Evolutionary conservation across 2,888 invertebrate genomes (phyloP).

Genomic region (Phyto melanocephala): DNA sequence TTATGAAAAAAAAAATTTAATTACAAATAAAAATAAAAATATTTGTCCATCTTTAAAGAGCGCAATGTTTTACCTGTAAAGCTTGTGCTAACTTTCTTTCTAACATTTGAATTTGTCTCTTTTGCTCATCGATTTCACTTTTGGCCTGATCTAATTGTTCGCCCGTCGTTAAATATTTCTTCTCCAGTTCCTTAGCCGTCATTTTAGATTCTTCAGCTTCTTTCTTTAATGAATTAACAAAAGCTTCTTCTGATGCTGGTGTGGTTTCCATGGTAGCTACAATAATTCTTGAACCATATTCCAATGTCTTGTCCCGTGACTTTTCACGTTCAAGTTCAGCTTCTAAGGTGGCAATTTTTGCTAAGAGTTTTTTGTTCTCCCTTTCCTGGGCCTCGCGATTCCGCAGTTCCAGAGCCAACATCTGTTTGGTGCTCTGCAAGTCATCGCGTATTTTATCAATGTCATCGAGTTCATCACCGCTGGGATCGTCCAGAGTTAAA

Average conservation of each 20-base stretch:
- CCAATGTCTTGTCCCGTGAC: constrained; percentile 74
- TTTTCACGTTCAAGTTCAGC: constrained; percentile 88
- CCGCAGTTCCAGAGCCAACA: constrained; percentile 90
- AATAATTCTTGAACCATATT: constrained; percentile 75
- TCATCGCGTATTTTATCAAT: constrained; percentile 94
- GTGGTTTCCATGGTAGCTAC: constrained; percentile 74
- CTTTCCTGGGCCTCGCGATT: constrained; percentile 91
- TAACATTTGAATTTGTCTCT: constrained; percentile 86
- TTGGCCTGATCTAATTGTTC: constrained; percentile 87
- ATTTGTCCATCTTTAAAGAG: not conserved
- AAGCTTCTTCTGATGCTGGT: constrained; percentile 82
- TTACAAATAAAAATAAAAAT: not conserved
- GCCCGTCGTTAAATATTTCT: constrained; percentile 86
- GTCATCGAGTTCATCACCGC: constrained; percentile 92
- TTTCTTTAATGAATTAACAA: constrained; percentile 84
- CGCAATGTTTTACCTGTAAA: constrained; percentile 80
- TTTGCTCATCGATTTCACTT: constrained; percentile 88
- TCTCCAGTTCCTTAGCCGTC: constrained; percentile 88
- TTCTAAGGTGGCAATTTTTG: constrained; percentile 89
- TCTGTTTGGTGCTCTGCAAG: constrained; percentile 93
- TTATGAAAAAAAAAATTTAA: not conserved
- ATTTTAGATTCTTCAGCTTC: constrained; percentile 89
- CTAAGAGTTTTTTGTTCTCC: constrained; percentile 90
- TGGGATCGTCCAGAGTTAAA: constrained; percentile 81
- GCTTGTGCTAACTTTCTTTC: constrained; percentile 88